phyloP scores from a whole-genome alignment of 2,797 vertebrate species.

The Acipenser ruthenus region DNA sequence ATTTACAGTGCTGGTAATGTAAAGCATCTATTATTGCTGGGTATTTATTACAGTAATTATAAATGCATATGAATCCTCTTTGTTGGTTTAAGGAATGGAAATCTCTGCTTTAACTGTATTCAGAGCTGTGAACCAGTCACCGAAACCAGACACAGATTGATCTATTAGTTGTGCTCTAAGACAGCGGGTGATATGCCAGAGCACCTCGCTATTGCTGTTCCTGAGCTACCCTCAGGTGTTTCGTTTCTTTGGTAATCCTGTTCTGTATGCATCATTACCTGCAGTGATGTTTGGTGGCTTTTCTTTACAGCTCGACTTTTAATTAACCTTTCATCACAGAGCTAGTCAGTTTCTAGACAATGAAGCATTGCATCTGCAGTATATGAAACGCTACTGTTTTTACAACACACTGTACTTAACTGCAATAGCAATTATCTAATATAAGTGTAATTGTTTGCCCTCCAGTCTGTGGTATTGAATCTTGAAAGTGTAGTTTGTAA shows the following conservation, averaged over 20 bases:
- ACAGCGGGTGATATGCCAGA: conserved; percentile 32
- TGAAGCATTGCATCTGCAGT: conserved; percentile 3
- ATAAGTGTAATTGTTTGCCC: no score
- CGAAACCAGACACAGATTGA: conserved; percentile 49
- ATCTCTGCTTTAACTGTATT: no score
- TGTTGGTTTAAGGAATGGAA: no score
- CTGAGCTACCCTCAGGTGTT: conserved; percentile 46
- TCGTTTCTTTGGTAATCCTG: conserved; percentile 50
- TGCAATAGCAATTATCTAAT: no score
- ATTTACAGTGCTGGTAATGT: no score
- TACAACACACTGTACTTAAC: no score
- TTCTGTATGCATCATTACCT: conserved; percentile 63
- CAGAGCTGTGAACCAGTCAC: conserved; percentile 36
- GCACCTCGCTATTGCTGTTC: conserved; percentile 45
- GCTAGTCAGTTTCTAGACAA: conserved; percentile 24
- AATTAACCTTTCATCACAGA: conserved; percentile 48
- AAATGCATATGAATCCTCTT: no score
- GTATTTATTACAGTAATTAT: no score
- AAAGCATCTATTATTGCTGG: no score
- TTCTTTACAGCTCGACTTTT: conserved; percentile 48
- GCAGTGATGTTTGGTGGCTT: conserved; percentile 52
- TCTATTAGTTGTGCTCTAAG: conserved; percentile 46
- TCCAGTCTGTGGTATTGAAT: no score
- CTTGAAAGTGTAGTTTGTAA: no score
- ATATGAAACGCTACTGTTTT: no score